Conservation (phyloP, 2,888 invertebrate genomes). For the Globia sparganii region DNA sequence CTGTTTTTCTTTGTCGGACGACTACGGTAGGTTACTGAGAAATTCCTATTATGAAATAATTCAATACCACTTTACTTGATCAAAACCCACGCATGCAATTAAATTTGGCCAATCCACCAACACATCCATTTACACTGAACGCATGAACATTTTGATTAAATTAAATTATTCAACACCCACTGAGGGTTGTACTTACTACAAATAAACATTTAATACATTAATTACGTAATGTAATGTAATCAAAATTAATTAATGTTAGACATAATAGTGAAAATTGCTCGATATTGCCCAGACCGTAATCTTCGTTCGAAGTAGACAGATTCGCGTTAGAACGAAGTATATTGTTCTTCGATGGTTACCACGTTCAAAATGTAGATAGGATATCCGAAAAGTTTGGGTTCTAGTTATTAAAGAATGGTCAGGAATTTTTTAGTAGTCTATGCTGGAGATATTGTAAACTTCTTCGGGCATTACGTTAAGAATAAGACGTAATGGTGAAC, state of each 20-base stretch:
- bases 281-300: conserved; percentile 49
- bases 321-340: conserved; percentile 47
- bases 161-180: conserved; percentile 16
- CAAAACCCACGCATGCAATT: not conserved
- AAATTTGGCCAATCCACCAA: not conserved
- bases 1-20: not conserved
- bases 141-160: not conserved
- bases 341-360: conserved; percentile 46
- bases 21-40: not conserved
- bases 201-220: conserved; percentile 19
- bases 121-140: not conserved
- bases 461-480: not conserved
- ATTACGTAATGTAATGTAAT: not conserved
- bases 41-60: not conserved
- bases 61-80: not conserved
- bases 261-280: conserved; percentile 28
- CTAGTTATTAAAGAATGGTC: conserved; percentile 25
- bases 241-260: conserved; percentile 33
- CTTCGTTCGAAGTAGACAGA: conserved; percentile 39
- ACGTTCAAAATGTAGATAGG: conserved; percentile 30
- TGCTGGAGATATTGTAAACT: conserved; percentile 1
- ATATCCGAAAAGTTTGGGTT: conserved; percentile 28
- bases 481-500: conserved; percentile 19
- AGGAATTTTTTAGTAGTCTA: conserved; percentile 5
- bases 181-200: not conserved